A percentile compares a stretch with the other conserved stretches of the same genome.
Evolutionary conservation across 2,888 invertebrate species (phyloP).

Genomic region (Syritta pipiens): DNA sequence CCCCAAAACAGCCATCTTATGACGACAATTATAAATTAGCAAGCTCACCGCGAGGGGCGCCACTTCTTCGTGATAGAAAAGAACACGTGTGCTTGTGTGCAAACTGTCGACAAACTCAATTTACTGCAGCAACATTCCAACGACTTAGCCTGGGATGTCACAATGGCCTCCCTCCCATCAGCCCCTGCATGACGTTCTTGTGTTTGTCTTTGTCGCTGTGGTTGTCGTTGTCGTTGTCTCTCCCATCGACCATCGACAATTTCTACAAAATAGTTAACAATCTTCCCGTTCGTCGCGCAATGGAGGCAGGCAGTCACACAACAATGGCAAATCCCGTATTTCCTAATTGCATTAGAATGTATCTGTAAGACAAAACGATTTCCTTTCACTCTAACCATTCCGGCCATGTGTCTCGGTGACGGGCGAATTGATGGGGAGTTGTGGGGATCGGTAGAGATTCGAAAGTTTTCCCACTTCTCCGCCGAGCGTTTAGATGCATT

Average conservation of each 20-base stretch:
- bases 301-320: constrained; percentile 9
- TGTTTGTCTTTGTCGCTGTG: too few relatives aligned
- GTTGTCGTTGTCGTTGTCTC: constrained; percentile 1
- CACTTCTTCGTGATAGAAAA: too few relatives aligned
- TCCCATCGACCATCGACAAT: constrained; percentile 17
- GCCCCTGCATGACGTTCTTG: too few relatives aligned
- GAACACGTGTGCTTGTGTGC: too few relatives aligned
- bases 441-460: constrained; percentile 40
- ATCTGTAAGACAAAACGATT: constrained; percentile 69
- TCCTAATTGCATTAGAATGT: constrained; percentile 70
- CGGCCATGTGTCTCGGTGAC: constrained; percentile 58
- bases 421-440: constrained; percentile 66
- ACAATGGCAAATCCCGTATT: constrained; percentile 68
- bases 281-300: constrained; percentile 53
- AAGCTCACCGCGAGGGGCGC: too few relatives aligned
- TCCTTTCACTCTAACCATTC: constrained; percentile 66
- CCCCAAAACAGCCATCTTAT: too few relatives aligned
- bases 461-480: constrained; percentile 65
- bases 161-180: constrained; percentile 4
- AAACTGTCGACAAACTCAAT: constrained; percentile 58
- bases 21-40: constrained; percentile 64
- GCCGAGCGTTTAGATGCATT: constrained; percentile 48
- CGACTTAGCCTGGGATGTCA: constrained; percentile 49
- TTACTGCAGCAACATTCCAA: constrained; percentile 56
- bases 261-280: constrained; percentile 61